Percentiles rank a stretch among this genome's conserved stretches.
These are phyloP conservation scores for Carapus acus DNA, from an alignment of 2,797 vertebrate species.

Conservation along the genomic window DNA sequence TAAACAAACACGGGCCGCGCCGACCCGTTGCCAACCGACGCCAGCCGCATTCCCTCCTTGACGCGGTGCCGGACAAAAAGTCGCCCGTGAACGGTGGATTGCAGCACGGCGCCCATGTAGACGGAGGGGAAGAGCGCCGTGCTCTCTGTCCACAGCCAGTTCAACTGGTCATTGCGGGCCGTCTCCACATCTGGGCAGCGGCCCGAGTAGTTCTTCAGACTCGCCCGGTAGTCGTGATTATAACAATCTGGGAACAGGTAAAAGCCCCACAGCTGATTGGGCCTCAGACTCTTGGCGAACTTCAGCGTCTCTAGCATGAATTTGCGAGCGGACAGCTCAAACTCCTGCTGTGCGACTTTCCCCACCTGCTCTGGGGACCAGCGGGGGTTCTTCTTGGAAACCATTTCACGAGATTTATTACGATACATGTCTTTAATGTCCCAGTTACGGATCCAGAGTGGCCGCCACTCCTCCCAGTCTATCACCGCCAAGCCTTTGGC, in stretches of 20 bases:
- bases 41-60: slow-evolving; percentile 89
- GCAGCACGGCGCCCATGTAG: slow-evolving; percentile 77
- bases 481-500: slow-evolving; percentile 87
- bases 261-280: slow-evolving; percentile 91
- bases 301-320: slow-evolving; percentile 89
- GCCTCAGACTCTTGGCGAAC: slow-evolving; percentile 77
- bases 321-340: slow-evolving; percentile 79
- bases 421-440: slow-evolving; percentile 87
- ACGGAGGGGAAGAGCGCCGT: slow-evolving; percentile 90
- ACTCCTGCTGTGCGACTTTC: slow-evolving; percentile 85
- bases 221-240: slow-evolving; percentile 88
- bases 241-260: slow-evolving; percentile 98
- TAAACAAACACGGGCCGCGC: slow-evolving; percentile 92
- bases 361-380: slow-evolving; percentile 73
- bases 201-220: slow-evolving; percentile 84
- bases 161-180: slow-evolving; percentile 82
- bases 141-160: slow-evolving; percentile 93
- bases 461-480: slow-evolving; percentile 98
- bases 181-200: slow-evolving; percentile 84
- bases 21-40: slow-evolving; percentile 76
- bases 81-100: slow-evolving; percentile 74
- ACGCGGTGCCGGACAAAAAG: slow-evolving; percentile 91
- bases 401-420: slow-evolving; percentile 71
- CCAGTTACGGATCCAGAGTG: slow-evolving; percentile 97
- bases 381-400: slow-evolving; percentile 65